phyloP scores from a whole-genome alignment of 2,797 vertebrate species.

The Hippopotamyrus pictus region DNA sequence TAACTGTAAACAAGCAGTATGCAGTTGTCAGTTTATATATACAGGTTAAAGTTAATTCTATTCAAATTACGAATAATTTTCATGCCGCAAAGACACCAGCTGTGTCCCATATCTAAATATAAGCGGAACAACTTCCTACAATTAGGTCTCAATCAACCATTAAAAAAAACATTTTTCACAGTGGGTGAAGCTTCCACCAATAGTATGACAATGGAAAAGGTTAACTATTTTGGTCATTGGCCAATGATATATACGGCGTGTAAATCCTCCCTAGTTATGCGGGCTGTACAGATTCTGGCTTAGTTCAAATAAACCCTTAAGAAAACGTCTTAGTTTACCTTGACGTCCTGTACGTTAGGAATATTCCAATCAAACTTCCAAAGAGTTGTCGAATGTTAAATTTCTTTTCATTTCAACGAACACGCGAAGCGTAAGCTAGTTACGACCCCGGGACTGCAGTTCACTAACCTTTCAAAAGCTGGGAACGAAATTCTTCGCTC shows the following conservation, averaged over 20 bases:
- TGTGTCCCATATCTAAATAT: not conserved
- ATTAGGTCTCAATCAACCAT: not conserved
- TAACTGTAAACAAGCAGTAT: not conserved
- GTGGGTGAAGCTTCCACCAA: not conserved
- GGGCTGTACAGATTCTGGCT: not conserved
- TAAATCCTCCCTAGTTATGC: not conserved
- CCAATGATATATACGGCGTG: not conserved
- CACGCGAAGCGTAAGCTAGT: not conserved
- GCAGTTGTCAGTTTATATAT: not conserved
- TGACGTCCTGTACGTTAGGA: not conserved
- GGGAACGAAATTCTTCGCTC: constrained; percentile 4
- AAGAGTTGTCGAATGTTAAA: not conserved
- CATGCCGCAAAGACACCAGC: not conserved
- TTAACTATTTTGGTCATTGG: not conserved
- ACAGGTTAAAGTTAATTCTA: not conserved
- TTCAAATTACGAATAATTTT: not conserved
- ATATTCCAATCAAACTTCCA: not conserved
- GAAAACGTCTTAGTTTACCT: not conserved
- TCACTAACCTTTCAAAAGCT: constrained; percentile 6
- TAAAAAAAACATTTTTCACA: not conserved
- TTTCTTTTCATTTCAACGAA: constrained; percentile 9
- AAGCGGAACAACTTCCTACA: not conserved
- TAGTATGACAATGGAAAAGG: not conserved
- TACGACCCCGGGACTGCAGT: not conserved
- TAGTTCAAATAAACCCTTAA: constrained; percentile 6